Evolutionary conservation across 2,797 vertebrate species (phyloP).

Genomic region (Fratercula arctica): DNA sequence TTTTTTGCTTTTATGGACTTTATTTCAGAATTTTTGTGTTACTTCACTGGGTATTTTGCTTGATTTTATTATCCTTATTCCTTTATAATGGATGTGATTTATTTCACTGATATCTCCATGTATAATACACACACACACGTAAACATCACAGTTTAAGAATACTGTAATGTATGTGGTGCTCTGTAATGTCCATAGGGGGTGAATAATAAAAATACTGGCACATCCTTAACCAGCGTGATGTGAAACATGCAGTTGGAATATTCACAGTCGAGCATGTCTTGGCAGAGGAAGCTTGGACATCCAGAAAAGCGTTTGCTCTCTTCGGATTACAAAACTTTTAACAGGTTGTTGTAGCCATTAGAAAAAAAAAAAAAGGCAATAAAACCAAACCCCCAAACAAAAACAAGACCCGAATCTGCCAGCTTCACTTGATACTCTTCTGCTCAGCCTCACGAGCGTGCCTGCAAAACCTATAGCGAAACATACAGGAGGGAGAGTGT

Average conservation of each 20-base stretch:
- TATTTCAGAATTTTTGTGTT: background rate
- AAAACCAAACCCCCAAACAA: background rate
- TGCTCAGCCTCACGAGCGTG: background rate
- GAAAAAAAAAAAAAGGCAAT: background rate
- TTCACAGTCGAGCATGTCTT: conserved; percentile 32
- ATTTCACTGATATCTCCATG: background rate
- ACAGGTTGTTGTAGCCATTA: conserved; percentile 42
- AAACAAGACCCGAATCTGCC: background rate
- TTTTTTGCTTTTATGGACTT: background rate
- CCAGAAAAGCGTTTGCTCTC: conserved; percentile 20
- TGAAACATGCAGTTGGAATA: conserved; percentile 61
- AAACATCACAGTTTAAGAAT: conserved; percentile 10
- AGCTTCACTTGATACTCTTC: background rate
- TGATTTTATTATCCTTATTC: background rate
- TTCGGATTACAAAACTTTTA: conserved; percentile 43
- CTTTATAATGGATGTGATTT: background rate
- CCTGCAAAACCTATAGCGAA: background rate
- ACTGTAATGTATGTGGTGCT: background rate
- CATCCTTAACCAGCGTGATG: conserved; percentile 20
- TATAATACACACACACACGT: background rate
- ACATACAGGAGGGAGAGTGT: background rate
- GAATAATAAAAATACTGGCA: conserved; percentile 52
- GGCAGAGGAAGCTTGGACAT: conserved; percentile 15
- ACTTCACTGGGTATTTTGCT: background rate
- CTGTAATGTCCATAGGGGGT: conserved; percentile 34